Base-by-base conservation (phyloP, 2,797 vertebrate species). In the Dicrostonyx torquatus region DNA sequence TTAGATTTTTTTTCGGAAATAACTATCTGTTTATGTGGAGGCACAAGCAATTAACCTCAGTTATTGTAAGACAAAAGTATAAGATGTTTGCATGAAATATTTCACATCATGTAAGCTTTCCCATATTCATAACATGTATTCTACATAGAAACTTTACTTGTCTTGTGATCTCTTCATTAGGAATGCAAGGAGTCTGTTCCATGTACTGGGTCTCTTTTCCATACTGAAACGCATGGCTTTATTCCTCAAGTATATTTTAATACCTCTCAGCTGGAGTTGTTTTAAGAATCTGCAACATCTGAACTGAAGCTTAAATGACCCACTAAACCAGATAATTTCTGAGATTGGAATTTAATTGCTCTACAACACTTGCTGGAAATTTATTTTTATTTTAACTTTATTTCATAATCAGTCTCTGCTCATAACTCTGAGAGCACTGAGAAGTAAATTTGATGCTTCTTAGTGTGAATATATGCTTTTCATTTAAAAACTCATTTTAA, bases 21-120 rank as follows among this genome's bases (percentile, higher is more conserved):
- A 97, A 72, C 94, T 93, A 95, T 95, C 89, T 95, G 50, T 87
- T 93, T 90, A 96, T 94, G 91, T 96, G 96, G 20, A 91, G 85
- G 70, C 68, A 93, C 34, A 94, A 93, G 87, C 94, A 92, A 58
- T 89, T 77, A 95, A 97, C 94, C 97, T 97, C 96, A 95, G 97
- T 98, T 96, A 0, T 20, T 96, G 90, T 96, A 97, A 98, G 95
- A 94, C 96, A 48, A 76, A 97, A 97, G 90, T 95, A 70, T 97
- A 95, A 97, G 97, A 96, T 84, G 94, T 75, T 11, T 98, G 98
- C 98, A 98, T 98, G 98, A 97, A 87, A 91, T 97, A 96, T 90
- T 98, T 98, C 96, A 87, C 88, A 95, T 97, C 13, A 1, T 95
- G 87, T 97, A 96, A 96, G 89, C 92, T 97, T 98, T 97, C 97